These are phyloP conservation scores for Hemaris fuciformis DNA, from an alignment of 2,888 invertebrate genomes.

Conservation along the genomic window DNA sequence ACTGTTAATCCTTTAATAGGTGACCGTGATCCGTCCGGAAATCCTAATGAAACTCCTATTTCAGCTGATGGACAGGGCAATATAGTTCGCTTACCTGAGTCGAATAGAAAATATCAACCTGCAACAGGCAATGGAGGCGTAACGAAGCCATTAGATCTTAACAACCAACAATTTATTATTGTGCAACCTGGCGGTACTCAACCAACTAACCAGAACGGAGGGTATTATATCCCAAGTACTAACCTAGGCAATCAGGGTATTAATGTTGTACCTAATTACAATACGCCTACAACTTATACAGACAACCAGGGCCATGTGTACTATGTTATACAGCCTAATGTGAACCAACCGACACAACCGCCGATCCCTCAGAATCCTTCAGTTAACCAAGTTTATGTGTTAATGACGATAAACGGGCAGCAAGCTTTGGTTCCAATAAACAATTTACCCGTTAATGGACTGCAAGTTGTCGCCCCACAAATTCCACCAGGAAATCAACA, in stretches of 20 bases:
- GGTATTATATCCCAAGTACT: not conserved
- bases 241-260: not conserved
- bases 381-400: not conserved
- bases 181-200: not conserved
- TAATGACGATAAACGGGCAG: slow-evolving; percentile 3
- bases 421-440: not conserved
- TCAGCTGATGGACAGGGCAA: too few relatives aligned
- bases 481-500: not conserved
- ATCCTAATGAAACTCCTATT: too few relatives aligned
- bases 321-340: not conserved
- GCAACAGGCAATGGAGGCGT: not conserved
- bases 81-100: too few relatives aligned
- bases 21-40: too few relatives aligned
- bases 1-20: too few relatives aligned
- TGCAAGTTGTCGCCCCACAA: not conserved
- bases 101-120: not conserved
- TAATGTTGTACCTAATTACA: not conserved
- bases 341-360: not conserved
- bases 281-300: not conserved
- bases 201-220: not conserved
- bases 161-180: not conserved
- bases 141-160: not conserved
- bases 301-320: not conserved
- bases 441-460: not conserved
- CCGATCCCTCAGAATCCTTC: not conserved